phyloP scores from a whole-genome alignment of 2,888 invertebrate species.

The Lissocephala sabroskyi region DNA sequence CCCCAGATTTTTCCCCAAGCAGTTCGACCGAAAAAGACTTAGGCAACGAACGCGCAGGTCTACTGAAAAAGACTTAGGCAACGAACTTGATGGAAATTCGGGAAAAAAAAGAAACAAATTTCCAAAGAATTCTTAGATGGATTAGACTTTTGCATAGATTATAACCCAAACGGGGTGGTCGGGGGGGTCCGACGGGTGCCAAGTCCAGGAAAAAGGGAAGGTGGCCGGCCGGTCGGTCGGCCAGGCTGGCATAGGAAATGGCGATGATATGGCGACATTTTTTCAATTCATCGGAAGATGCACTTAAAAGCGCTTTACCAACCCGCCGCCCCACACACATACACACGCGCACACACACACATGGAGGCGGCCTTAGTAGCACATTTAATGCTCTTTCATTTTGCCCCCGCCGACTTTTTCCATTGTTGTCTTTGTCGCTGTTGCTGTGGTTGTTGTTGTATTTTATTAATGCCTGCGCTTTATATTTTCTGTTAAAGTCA shows the following conservation, averaged over 20 bases:
- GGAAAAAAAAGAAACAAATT: conserved; percentile 16
- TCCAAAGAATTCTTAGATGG: conserved; percentile 15
- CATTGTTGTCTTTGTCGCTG: neutral
- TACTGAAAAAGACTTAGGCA: neutral
- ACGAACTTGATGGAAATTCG: neutral
- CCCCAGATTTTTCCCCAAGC: too few species aligned
- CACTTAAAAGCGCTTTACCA: conserved; percentile 7
- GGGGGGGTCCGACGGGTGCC: too few species aligned
- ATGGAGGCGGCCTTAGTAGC: conserved; percentile 8
- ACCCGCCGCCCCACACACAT: neutral
- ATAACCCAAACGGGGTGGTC: too few species aligned
- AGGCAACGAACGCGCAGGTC: conserved; percentile 43
- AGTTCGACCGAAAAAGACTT: conserved; percentile 54
- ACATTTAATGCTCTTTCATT: conserved; percentile 29
- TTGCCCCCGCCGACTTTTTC: neutral
- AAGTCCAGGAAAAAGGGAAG: too few species aligned
- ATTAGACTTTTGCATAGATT: neutral
- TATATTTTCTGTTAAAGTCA: conserved; percentile 67
- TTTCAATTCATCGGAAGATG: conserved; percentile 35
- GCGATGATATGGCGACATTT: conserved; percentile 39
- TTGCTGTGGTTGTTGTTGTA: conserved; percentile 23
- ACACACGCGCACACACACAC: neutral
- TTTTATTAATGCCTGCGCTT: conserved; percentile 46
- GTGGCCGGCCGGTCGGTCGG: too few species aligned
- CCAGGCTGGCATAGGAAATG: too few species aligned